These are phyloP conservation scores for Rallus crepitans DNA, from an alignment of 2,797 vertebrate species.

Conservation along the genomic window DNA sequence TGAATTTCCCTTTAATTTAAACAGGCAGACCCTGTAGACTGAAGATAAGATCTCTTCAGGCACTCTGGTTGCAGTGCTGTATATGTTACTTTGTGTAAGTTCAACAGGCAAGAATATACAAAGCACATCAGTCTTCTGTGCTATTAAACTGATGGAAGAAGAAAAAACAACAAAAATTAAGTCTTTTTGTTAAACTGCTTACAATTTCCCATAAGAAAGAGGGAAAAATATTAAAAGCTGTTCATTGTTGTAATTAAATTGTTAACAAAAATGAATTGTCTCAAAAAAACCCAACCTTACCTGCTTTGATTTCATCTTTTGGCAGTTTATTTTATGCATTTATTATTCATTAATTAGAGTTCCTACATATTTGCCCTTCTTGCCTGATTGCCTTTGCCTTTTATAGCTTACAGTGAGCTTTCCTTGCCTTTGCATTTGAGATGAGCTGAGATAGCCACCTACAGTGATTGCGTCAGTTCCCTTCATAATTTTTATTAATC, in stretches of 20 bases:
- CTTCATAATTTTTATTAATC: conserved; percentile 64
- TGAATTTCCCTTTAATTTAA: neutral
- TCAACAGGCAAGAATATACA: conserved; percentile 9
- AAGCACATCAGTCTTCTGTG: neutral
- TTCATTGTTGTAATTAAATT: conserved; percentile 51
- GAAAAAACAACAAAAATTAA: neutral
- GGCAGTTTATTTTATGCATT: conserved; percentile 62
- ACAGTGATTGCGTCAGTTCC: conserved; percentile 57
- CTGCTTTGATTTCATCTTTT: conserved; percentile 56
- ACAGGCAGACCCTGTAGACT: neutral
- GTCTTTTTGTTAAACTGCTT: neutral
- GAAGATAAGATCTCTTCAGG: neutral
- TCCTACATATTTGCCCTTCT: conserved; percentile 68
- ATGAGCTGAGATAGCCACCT: conserved; percentile 62
- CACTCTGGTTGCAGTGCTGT: neutral
- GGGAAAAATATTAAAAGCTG: neutral
- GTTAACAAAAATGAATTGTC: conserved; percentile 47
- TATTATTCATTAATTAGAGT: conserved; percentile 63
- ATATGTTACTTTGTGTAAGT: neutral
- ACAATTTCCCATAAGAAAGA: neutral
- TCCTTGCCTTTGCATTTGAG: conserved; percentile 59
- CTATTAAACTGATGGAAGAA: neutral
- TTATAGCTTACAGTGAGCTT: conserved; percentile 47
- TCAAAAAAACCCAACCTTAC: conserved; percentile 2
- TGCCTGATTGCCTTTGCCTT: conserved; percentile 68